These are phyloP conservation scores for Melipona bicolor DNA, from an alignment of 2,888 invertebrate genomes.

Conservation along the genomic window DNA sequence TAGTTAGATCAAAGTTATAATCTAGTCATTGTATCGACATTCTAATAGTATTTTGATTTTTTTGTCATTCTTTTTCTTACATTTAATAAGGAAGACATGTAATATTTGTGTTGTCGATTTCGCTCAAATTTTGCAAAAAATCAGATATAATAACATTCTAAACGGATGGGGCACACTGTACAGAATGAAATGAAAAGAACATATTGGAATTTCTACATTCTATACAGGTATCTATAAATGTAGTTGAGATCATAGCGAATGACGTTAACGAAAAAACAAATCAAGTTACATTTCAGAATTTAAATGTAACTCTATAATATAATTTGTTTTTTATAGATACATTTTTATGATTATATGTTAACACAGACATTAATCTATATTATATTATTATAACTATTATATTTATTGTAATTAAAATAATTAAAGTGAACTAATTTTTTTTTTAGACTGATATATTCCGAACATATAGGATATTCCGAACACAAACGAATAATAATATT, in stretches of 20 bases:
- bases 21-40: constrained; percentile 28
- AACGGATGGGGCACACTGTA: background rate
- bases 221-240: background rate
- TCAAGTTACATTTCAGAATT: background rate
- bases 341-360: background rate
- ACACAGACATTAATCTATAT: background rate
- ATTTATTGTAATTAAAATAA: constrained; percentile 19
- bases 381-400: background rate
- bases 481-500: background rate
- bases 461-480: background rate
- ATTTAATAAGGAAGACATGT: background rate
- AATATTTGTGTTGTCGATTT: background rate
- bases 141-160: background rate
- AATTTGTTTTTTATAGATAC: background rate
- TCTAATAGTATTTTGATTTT: constrained; percentile 11
- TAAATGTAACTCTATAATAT: background rate
- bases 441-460: background rate
- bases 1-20: constrained; percentile 23
- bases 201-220: background rate
- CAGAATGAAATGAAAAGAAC: background rate
- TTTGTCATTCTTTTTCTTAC: background rate
- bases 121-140: background rate
- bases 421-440: constrained; percentile 1
- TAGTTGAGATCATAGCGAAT: background rate
- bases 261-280: background rate